Evolutionary conservation across 1,140 invertebrate species (phyloP).

Genomic region (Aphelinus certus): DNA sequence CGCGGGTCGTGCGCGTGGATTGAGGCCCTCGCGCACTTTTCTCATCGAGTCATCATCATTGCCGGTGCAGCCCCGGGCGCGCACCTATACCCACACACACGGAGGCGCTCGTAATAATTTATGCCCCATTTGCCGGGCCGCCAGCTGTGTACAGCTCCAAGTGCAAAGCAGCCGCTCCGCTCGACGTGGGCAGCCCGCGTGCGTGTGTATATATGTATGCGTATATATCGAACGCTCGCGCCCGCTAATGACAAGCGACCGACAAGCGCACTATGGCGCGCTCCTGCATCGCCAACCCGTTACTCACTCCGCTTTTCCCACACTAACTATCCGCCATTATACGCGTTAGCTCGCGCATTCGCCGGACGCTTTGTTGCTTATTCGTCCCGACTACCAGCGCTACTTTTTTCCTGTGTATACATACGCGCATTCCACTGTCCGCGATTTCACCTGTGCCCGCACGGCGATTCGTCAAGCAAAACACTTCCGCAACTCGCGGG

Average conservation of each 20-base stretch:
- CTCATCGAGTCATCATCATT: background rate
- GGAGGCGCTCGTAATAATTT: constrained; percentile 25
- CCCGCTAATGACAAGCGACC: constrained; percentile 10
- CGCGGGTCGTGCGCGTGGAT: background rate
- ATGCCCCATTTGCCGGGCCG: constrained; percentile 35
- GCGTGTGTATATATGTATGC: background rate
- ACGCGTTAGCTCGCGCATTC: constrained; percentile 16
- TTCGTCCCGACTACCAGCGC: background rate
- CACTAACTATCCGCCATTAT: background rate
- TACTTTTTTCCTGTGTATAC: constrained; percentile 17
- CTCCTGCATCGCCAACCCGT: constrained; percentile 26
- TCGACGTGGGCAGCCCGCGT: no score
- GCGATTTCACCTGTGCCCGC: background rate
- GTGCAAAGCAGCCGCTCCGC: no score
- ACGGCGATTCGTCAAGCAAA: no score
- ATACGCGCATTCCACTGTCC: background rate
- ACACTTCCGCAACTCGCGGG: no score
- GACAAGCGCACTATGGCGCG: background rate
- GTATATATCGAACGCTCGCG: background rate
- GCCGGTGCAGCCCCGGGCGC: no score
- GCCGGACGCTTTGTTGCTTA: background rate
- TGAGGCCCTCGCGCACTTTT: constrained; percentile 10
- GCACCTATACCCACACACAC: no score
- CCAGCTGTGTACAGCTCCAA: no score
- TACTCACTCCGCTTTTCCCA: constrained; percentile 35